Percentiles rank a stretch among this genome's conserved stretches.
Conservation (phyloP, 2,113 vertebrate genomes). For the Centropus bengalensis region DNA sequence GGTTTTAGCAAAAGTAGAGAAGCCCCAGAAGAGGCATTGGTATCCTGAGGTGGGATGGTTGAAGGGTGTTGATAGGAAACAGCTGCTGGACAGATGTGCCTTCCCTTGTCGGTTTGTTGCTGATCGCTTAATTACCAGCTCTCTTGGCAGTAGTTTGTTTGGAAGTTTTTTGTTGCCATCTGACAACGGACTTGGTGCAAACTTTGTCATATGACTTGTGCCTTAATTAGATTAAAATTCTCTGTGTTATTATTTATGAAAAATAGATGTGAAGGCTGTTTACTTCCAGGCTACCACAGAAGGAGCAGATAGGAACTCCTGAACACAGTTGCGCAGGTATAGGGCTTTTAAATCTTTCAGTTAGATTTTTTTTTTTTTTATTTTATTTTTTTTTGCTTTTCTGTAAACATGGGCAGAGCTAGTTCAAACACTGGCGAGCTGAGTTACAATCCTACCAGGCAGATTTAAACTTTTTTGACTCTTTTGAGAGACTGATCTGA, state of each 20-base stretch:
- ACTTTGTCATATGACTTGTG: neutral
- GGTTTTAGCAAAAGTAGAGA: neutral
- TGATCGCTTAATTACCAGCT: conserved; percentile 65
- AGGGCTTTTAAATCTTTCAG: neutral
- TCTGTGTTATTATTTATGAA: neutral
- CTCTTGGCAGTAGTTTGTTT: conserved; percentile 51
- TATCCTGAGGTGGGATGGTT: neutral
- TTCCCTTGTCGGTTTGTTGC: conserved; percentile 63
- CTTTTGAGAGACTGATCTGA: neutral
- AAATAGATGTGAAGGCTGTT: neutral
- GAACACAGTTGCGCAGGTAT: neutral
- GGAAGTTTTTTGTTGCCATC: conserved; percentile 30
- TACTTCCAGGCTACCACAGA: neutral
- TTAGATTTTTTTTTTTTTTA: neutral
- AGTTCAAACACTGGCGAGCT: neutral
- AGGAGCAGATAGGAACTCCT: neutral
- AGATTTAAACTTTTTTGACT: neutral
- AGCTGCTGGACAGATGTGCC: conserved; percentile 60
- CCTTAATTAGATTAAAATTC: conserved; percentile 31
- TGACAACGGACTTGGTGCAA: conserved; percentile 40
- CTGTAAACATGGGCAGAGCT: neutral
- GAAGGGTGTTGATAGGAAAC: conserved; percentile 52
- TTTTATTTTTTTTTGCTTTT: neutral
- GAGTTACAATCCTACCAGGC: neutral
- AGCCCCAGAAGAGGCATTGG: neutral